A percentile compares a stretch with the other conserved stretches of the same genome.
Evolutionary conservation across 2,888 invertebrate genomes (phyloP).

Genomic region (Cephalotes varians): DNA sequence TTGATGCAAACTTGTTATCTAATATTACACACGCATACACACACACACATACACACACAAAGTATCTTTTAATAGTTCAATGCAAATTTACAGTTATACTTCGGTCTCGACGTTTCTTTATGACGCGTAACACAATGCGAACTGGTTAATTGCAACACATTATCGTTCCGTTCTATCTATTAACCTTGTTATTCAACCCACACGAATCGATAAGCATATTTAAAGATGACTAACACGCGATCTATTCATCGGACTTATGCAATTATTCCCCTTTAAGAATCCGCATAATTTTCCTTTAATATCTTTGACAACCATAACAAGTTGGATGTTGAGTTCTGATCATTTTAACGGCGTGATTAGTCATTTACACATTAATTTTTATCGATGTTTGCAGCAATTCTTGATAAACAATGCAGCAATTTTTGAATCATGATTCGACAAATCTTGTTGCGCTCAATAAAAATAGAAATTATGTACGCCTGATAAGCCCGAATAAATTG

Average conservation of each 20-base stretch:
- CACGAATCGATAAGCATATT: constrained; percentile 51
- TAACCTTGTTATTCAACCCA: constrained; percentile 61
- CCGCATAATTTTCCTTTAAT: constrained; percentile 34
- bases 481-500: not conserved
- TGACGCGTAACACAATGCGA: constrained; percentile 58
- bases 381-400: not conserved
- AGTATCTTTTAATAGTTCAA: not conserved
- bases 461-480: not conserved
- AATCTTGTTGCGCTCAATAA: not conserved
- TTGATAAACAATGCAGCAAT: not conserved
- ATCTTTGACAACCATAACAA: constrained; percentile 25
- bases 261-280: constrained; percentile 27
- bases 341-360: not conserved
- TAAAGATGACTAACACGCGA: constrained; percentile 50
- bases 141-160: constrained; percentile 53
- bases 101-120: constrained; percentile 42
- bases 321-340: constrained; percentile 23
- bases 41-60: not conserved
- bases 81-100: constrained; percentile 41
- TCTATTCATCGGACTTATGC: constrained; percentile 40
- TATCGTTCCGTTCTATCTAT: constrained; percentile 61
- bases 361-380: not conserved
- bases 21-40: constrained; percentile 31
- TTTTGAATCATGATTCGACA: not conserved
- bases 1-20: not conserved